Evolutionary conservation across 2,113 vertebrate genomes (phyloP).

Genomic region (Motacilla alba): DNA sequence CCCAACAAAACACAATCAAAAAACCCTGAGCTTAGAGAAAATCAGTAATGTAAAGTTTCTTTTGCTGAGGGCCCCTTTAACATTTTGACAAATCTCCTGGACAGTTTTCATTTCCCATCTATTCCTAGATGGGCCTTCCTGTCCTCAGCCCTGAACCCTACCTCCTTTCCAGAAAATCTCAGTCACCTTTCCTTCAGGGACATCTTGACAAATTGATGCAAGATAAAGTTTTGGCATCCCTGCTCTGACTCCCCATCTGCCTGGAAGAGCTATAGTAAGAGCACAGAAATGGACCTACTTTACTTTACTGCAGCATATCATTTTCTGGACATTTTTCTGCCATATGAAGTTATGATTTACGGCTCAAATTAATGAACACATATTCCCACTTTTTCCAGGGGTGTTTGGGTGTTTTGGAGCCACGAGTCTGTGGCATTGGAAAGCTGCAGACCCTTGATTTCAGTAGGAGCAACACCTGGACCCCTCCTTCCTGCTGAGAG

Average conservation of each 20-base stretch:
- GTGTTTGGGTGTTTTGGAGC: neutral
- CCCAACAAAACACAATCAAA: neutral
- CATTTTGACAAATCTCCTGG: neutral
- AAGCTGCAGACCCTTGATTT: neutral
- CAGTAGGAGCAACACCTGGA: neutral
- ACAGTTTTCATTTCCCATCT: neutral
- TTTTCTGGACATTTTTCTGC: neutral
- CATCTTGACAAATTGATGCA: neutral
- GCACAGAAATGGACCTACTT: neutral
- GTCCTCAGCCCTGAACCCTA: neutral
- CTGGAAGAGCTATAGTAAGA: neutral
- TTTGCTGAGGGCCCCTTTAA: neutral
- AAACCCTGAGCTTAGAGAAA: neutral
- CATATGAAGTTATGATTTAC: neutral
- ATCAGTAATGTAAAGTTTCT: neutral
- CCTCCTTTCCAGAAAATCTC: neutral
- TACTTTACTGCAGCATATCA: neutral
- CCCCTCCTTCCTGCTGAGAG: neutral
- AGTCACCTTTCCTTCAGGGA: neutral
- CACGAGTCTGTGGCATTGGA: rapidly evolving
- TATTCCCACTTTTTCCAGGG: rapidly evolving
- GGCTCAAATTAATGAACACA: neutral
- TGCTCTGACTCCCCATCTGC: neutral
- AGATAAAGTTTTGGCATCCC: neutral
- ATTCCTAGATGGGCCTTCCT: neutral